A percentile compares a stretch with the other conserved stretches of the same genome.
phyloP scores from a whole-genome alignment of 2,888 invertebrate species.

The Catocala fraxini region DNA sequence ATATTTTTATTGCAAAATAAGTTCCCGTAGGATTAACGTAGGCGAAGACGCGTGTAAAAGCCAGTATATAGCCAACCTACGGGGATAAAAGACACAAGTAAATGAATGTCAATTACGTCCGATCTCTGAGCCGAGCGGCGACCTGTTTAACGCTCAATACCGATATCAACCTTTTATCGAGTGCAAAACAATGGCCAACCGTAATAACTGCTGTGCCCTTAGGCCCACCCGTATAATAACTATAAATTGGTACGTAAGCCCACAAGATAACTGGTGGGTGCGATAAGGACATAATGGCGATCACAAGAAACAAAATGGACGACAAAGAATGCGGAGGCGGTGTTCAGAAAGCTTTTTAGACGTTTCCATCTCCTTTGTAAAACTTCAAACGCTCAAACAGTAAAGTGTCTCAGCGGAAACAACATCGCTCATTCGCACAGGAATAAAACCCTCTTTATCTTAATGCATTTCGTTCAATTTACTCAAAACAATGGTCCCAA shows the following conservation, averaged over 20 bases:
- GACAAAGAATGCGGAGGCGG: slow-evolving; percentile 63
- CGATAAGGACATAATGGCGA: slow-evolving; percentile 72
- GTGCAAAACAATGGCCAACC: slow-evolving; percentile 61
- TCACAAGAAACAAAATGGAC: slow-evolving; percentile 65
- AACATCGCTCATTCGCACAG: slow-evolving; percentile 67
- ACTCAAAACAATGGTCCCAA: slow-evolving; percentile 67
- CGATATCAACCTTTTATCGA: slow-evolving; percentile 62
- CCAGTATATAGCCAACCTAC: too few relatives aligned
- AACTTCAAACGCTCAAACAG: slow-evolving; percentile 70
- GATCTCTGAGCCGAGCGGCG: slow-evolving; percentile 17
- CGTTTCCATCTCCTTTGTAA: slow-evolving; percentile 57
- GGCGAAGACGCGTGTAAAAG: too few relatives aligned
- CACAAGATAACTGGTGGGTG: slow-evolving; percentile 58
- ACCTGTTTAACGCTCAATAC: slow-evolving; percentile 44
- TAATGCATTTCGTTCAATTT: slow-evolving; percentile 70
- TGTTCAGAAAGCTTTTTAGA: slow-evolving; percentile 70
- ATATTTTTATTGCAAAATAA: too few relatives aligned
- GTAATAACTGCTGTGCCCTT: slow-evolving; percentile 59
- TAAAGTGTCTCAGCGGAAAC: slow-evolving; percentile 63
- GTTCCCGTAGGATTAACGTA: too few relatives aligned
- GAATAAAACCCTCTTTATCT: slow-evolving; percentile 70
- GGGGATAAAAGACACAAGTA: slow-evolving; percentile 25
- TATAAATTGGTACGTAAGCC: slow-evolving; percentile 65
- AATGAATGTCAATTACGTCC: slow-evolving; percentile 32
- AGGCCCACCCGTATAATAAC: slow-evolving; percentile 66